Evolutionary conservation across 2,888 invertebrate genomes (phyloP), one percentile per base, ranked within the genome.

Genomic region (Priocnemis perturbator): DNA sequence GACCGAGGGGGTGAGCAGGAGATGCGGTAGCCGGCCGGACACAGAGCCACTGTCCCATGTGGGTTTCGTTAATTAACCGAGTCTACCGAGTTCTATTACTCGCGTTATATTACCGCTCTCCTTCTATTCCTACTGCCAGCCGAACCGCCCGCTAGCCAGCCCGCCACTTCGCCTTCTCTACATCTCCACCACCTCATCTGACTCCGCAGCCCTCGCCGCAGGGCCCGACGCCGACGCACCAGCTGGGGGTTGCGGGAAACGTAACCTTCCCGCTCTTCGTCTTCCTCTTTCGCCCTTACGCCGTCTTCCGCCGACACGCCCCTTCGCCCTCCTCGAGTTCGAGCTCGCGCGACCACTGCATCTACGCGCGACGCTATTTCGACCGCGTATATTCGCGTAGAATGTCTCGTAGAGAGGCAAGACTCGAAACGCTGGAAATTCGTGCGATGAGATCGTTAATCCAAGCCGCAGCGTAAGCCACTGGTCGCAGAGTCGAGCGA

Each of bases 31-130:
- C 67, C 64, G 74, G 57, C 68, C 70, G 79, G 77, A 79, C 79
- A 80, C 47, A 73, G 70, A 72, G 73, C 67, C 37, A 37, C 67
- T 69, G 84, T 86, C 86, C 87, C 87, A 84, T 84, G 87, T 86
- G 86, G 83, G 79, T 85, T 86, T 84, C 86, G 86, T 87, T 87
- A 79, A 79, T 79, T 87, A 87, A 87, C 86, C 85, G 83, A 85
- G 81, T 86, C 84, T 81, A 74, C 83, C 72, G 83, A 73, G 78
- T 81, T 82, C 83, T 76, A 78, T 81, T 83, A 66, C 77, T 69
- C 65, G 73, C 74, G 73, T 76, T 76, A 74, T 76, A 75, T 79
- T 79, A 72, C 71, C 74, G 52, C 23, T 48, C 21, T 15, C 53
- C 64, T 55, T 23, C 48, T 37, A 37, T 37, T 37, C 37, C 37